Evolutionary conservation across 2,797 vertebrate genomes (phyloP).

Genomic region (Phrynocephalus forsythii): DNA sequence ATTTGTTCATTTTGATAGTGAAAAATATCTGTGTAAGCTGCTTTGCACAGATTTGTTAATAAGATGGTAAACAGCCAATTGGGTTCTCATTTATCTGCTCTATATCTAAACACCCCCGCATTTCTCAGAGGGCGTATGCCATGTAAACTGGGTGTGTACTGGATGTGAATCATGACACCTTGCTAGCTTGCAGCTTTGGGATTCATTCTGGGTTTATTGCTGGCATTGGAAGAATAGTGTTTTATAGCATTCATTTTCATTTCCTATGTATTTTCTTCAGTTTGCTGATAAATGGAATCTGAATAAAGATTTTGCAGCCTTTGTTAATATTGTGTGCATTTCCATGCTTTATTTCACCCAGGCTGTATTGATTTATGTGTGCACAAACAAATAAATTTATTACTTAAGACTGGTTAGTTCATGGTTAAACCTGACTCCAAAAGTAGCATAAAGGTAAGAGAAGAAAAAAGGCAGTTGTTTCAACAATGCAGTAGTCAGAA

Average conservation of each 20-base stretch:
- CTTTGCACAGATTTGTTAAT: conserved; percentile 47
- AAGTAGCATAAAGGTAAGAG: no score
- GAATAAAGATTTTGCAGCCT: conserved; percentile 29
- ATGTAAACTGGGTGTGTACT: conserved; percentile 54
- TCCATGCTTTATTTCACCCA: background rate
- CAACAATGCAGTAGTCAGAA: background rate
- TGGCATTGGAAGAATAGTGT: conserved; percentile 42
- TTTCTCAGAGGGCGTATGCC: conserved; percentile 67
- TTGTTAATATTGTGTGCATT: background rate
- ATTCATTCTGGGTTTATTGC: conserved; percentile 22
- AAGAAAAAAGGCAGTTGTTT: background rate
- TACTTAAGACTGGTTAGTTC: background rate
- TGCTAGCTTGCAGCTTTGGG: conserved; percentile 9
- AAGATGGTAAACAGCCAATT: background rate
- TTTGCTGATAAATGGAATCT: conserved; percentile 22
- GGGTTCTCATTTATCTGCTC: conserved; percentile 48
- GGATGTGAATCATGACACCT: conserved; percentile 37
- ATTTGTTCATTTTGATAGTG: conserved; percentile 21
- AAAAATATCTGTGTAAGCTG: conserved; percentile 33
- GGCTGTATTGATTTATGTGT: background rate
- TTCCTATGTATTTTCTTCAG: conserved; percentile 13
- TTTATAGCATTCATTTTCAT: conserved; percentile 8
- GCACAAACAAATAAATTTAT: background rate
- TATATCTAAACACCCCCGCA: conserved; percentile 52
- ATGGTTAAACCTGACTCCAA: background rate